Percentiles rank a stretch among this genome's conserved stretches.
Conservation (phyloP, 2,888 invertebrate species). For the Epinotia brunnichana region DNA sequence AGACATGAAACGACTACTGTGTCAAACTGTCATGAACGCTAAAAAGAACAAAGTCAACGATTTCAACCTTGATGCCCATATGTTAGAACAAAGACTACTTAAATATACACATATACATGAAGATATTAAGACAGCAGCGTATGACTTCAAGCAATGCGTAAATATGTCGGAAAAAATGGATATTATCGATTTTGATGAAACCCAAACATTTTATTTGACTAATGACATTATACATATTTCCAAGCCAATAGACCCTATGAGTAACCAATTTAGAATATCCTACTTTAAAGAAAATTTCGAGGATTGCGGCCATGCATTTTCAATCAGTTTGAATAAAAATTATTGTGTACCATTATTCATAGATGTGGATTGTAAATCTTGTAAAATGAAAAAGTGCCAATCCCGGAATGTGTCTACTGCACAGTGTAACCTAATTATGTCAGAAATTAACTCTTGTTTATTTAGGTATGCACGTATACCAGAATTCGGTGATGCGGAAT, state of each 20-base stretch:
- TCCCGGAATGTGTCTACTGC: background rate
- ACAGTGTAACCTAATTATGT: background rate
- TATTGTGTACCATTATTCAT: background rate
- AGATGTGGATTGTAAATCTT: background rate
- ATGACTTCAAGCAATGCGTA: background rate
- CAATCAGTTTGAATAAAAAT: background rate
- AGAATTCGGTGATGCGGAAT: background rate
- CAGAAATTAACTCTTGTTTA: background rate
- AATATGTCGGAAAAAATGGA: background rate
- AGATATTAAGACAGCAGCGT: background rate
- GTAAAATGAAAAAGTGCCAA: background rate
- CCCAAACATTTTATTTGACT: background rate
- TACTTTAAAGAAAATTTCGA: background rate
- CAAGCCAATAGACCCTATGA: background rate
- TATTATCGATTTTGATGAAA: background rate
- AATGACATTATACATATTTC: conserved; percentile 1
- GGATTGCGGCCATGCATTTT: background rate
- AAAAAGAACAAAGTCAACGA: background rate
- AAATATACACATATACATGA: background rate
- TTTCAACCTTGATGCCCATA: background rate
- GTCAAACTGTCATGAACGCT: background rate
- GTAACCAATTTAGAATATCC: background rate
- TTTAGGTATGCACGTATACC: background rate
- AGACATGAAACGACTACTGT: background rate
- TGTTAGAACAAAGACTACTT: background rate